Conservation (phyloP, 1,140 invertebrate genomes). For the Apolygus lucorum region DNA sequence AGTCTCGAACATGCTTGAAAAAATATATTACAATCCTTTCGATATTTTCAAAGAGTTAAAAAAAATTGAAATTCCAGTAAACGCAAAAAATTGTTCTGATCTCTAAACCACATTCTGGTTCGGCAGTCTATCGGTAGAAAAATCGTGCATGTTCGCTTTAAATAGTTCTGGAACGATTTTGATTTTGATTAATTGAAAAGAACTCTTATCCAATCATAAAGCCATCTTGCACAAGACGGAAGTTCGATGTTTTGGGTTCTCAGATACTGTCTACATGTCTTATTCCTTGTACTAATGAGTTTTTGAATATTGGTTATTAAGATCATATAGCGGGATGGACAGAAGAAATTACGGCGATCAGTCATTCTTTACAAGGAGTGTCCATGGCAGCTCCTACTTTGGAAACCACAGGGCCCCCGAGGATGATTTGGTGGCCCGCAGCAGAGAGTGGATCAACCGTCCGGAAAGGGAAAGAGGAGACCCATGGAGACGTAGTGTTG, state of each 20-base stretch:
- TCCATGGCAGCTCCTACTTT: conserved; percentile 33
- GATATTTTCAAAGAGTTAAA: too few relatives aligned
- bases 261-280: neutral
- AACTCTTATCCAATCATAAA: too few relatives aligned
- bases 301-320: conserved; percentile 32
- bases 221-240: too few relatives aligned
- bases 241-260: conserved; percentile 6
- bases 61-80: too few relatives aligned
- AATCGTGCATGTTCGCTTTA: too few relatives aligned
- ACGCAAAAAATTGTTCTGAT: too few relatives aligned
- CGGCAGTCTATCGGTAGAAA: too few relatives aligned
- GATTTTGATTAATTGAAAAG: too few relatives aligned
- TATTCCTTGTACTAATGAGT: conserved; percentile 27
- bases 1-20: too few relatives aligned
- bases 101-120: too few relatives aligned
- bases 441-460: conserved; percentile 34
- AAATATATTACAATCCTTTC: too few relatives aligned
- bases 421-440: conserved; percentile 39
- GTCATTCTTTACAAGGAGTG: conserved; percentile 17
- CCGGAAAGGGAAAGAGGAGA: conserved; percentile 26
- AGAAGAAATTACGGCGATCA: conserved; percentile 26
- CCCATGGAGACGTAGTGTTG: conserved; percentile 28
- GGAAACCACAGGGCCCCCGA: conserved; percentile 39
- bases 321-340: conserved; percentile 29
- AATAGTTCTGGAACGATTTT: too few relatives aligned